These are phyloP conservation scores for Drosophila pullipes DNA, from an alignment of 2,888 invertebrate species.

Conservation along the genomic window DNA sequence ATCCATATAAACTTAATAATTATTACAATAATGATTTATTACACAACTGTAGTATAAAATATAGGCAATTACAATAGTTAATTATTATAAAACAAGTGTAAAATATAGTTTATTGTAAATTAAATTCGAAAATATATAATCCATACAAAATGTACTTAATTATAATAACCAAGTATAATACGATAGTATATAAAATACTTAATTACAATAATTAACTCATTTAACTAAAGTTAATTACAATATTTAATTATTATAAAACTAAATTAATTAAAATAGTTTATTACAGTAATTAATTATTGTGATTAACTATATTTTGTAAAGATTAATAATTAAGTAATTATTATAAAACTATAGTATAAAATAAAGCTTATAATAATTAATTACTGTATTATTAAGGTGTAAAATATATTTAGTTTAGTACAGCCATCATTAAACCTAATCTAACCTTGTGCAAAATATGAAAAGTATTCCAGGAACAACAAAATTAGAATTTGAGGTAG, in stretches of 20 bases:
- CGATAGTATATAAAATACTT: background rate
- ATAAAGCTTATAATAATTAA: background rate
- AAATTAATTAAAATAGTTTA: too few relatives aligned
- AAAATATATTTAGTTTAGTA: too few relatives aligned
- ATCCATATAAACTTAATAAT: background rate
- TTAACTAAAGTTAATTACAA: too few relatives aligned
- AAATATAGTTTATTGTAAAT: background rate
- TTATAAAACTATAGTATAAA: background rate
- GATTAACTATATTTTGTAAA: too few relatives aligned
- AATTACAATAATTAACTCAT: too few relatives aligned
- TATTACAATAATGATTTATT: background rate
- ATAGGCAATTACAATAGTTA: background rate
- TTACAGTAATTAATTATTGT: too few relatives aligned
- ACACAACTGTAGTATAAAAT: too few relatives aligned
- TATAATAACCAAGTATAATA: background rate
- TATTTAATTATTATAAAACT: too few relatives aligned
- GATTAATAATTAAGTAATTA: background rate
- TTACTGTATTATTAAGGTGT: too few relatives aligned
- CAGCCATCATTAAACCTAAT: too few relatives aligned
- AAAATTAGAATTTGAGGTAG: background rate
- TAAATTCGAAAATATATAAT: background rate
- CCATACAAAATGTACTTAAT: background rate
- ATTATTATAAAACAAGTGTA: background rate
- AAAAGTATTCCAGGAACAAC: background rate
- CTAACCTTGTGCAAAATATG: too few relatives aligned